These are phyloP conservation scores for Malurus melanocephalus DNA, from an alignment of 2,113 vertebrate species.

Conservation along the genomic window DNA sequence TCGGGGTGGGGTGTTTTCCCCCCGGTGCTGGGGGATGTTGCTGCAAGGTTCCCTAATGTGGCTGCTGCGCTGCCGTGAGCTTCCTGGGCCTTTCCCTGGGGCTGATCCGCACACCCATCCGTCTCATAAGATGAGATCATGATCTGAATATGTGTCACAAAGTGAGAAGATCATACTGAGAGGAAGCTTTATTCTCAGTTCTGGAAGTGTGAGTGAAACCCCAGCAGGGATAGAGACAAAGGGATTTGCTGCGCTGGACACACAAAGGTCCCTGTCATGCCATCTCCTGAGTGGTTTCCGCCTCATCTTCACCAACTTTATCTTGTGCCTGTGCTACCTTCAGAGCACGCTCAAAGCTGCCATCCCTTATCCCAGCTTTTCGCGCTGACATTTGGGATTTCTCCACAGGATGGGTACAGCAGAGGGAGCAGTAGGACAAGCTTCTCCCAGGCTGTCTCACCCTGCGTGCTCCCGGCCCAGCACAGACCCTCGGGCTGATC, in stretches of 20 bases:
- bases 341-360: not conserved
- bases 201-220: not conserved
- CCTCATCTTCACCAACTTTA: accelerated
- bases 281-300: not conserved
- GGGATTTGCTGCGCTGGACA: accelerated
- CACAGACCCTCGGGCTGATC: not conserved
- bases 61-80: not conserved
- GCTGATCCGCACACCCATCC: not conserved
- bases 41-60: not conserved
- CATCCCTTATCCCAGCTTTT: not conserved
- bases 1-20: not conserved
- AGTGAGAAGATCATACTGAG: not conserved
- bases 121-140: not conserved
- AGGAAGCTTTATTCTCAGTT: not conserved
- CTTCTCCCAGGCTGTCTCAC: not conserved
- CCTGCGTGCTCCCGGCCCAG: not conserved
- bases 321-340: too few species aligned
- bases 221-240: not conserved
- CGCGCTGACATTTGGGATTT: not conserved
- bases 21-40: not conserved
- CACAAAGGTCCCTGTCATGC: accelerated
- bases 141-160: not conserved
- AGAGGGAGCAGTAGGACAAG: conserved; percentile 64
- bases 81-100: not conserved
- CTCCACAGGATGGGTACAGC: conserved; percentile 51